Evolutionary conservation across 2,113 vertebrate species (phyloP).

Genomic region (Indicator indicator): DNA sequence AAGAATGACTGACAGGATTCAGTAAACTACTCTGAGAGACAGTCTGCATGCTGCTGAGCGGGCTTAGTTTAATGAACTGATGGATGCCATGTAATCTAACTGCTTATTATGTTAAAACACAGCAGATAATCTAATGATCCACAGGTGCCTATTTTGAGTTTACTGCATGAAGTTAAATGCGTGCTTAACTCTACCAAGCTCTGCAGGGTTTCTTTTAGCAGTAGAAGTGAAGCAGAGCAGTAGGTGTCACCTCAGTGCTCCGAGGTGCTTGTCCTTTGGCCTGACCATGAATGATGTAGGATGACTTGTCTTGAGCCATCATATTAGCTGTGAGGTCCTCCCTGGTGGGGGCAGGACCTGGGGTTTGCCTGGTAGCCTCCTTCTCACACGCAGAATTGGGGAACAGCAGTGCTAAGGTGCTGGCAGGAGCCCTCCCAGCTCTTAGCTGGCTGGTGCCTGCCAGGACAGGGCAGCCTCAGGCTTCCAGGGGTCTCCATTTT

Average conservation of each 20-base stretch:
- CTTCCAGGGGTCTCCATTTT: background rate
- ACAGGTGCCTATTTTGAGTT: slow-evolving; percentile 34
- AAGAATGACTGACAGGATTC: background rate
- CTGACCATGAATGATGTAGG: background rate
- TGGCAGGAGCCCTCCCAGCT: background rate
- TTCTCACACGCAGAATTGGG: background rate
- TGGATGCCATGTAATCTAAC: slow-evolving; percentile 10
- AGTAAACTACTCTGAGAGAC: background rate
- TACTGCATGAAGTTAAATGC: background rate
- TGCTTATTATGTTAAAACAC: slow-evolving; percentile 21
- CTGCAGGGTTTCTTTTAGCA: background rate
- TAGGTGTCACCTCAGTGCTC: background rate
- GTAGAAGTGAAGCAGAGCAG: background rate
- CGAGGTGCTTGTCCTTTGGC: background rate
- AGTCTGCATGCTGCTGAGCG: background rate
- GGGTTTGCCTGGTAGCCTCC: background rate
- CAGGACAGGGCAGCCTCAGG: background rate
- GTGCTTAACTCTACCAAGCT: background rate
- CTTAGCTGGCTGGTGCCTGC: background rate
- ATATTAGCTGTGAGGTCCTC: background rate
- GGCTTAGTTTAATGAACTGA: slow-evolving; percentile 20
- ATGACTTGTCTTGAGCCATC: background rate
- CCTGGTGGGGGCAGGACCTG: background rate
- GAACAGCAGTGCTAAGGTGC: background rate
- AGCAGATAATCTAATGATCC: slow-evolving; percentile 29